Conservation (phyloP, 2,113 vertebrate genomes). For the Oplegnathus fasciatus region DNA sequence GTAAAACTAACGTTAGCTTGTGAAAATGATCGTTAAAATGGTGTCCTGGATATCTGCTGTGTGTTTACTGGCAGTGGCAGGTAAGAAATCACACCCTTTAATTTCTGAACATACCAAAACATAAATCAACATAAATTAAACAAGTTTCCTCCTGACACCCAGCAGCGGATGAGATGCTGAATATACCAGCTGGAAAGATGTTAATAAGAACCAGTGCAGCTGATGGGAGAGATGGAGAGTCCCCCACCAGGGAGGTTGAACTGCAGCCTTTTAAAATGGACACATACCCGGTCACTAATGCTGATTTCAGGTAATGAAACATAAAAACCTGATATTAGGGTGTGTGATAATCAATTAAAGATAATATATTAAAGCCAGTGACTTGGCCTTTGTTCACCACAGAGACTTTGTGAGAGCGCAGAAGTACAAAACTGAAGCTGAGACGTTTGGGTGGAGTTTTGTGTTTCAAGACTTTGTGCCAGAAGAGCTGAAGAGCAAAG, state of each 20-base stretch:
- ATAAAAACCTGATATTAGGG: accelerated
- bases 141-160: neutral
- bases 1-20: neutral
- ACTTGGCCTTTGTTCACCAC: slow-evolving; percentile 7
- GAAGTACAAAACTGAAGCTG: slow-evolving; percentile 95
- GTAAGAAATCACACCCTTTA: slow-evolving; percentile 43
- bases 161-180: slow-evolving; percentile 80
- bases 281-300: slow-evolving; percentile 90
- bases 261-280: slow-evolving; percentile 88
- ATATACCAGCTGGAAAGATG: slow-evolving; percentile 87
- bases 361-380: accelerated
- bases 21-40: slow-evolving; percentile 13
- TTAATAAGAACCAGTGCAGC: slow-evolving; percentile 86
- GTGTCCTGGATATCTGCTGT: slow-evolving; percentile 11
- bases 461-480: slow-evolving; percentile 97
- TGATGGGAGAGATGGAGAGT: slow-evolving; percentile 86
- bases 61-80: slow-evolving; percentile 44
- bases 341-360: neutral
- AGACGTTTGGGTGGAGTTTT: slow-evolving; percentile 96
- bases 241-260: slow-evolving; percentile 80
- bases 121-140: neutral
- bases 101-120: neutral
- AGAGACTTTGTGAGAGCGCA: slow-evolving; percentile 92
- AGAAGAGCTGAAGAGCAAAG: slow-evolving; percentile 90
- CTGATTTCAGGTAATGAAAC: slow-evolving; percentile 89